Base-by-base conservation (phyloP, 1,140 invertebrate species). In the Euura lappo region DNA sequence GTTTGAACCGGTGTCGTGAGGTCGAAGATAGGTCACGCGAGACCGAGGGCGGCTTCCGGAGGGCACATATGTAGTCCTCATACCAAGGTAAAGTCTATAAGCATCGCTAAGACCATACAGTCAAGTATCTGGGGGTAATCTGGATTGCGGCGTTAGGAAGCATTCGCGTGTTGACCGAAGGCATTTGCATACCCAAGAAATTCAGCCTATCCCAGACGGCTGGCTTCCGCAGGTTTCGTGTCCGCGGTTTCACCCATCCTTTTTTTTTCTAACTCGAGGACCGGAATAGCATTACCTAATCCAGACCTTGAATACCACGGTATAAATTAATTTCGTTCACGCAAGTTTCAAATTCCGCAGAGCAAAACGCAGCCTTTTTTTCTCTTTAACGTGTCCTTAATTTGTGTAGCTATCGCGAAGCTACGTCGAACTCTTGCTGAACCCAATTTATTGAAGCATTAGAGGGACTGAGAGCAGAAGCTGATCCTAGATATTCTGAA, bases 361-460 rank as follows among this genome's bases (percentile, higher is more conserved):
- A 28, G 28, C 28, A 28, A 28, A 28, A 28, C 28, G 28, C 28
- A 28, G 28, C 28, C 28, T 28, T 28, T 28, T 0, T 28, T 28
- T 28, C 28, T 28, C 0, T 28, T 28, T 28, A 28, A 28, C 1
- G 28, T 28, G 28, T 28, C 28, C 28, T 28, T 28, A 0, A 28
- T 28, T 28, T 28, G 28, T 1, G 28, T 28, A 28, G 28, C 28
- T 28, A 28, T 28, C 28, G 28, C 28, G 28, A 28, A 28, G 28
- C 28, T 28, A 28, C 1, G 28, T 28, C 28, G 28, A 72, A 75
- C 72, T 71, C 45, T 66, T 46, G 65, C 66, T 79, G 76, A 80
- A 65, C 65, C 71, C 66, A 69, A 13, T 79, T 80, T 79, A 80
- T 79, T 74, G 73, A 68, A 46, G 51, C 64, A 51, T 70, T 74